Evolutionary conservation across 2,797 vertebrate species (phyloP).

Genomic region (Ctenochaetus hawaiiensis): DNA sequence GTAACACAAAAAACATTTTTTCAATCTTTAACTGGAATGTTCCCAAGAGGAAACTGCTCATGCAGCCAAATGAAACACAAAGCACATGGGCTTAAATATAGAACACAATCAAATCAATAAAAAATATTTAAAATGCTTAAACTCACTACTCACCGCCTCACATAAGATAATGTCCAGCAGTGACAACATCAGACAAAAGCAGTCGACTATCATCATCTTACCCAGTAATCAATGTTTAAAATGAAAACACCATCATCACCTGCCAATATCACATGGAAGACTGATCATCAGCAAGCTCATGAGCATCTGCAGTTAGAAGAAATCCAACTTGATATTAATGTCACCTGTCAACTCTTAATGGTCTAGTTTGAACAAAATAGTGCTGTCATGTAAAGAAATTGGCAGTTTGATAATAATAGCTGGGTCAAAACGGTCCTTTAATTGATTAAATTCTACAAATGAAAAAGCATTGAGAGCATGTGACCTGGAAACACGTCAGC

Average conservation of each 20-base stretch:
- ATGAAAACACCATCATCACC: neutral
- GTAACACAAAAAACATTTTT: neutral
- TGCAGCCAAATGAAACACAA: neutral
- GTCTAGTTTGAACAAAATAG: neutral
- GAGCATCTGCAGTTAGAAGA: neutral
- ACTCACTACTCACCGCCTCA: neutral
- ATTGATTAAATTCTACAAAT: neutral
- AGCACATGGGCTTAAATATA: neutral
- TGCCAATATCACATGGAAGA: neutral
- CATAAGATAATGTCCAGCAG: constrained; percentile 9
- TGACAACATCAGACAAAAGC: constrained; percentile 1
- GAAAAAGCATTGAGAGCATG: neutral
- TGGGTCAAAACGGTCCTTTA: neutral
- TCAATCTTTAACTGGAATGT: neutral
- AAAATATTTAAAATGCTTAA: constrained; percentile 9
- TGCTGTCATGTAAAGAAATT: neutral
- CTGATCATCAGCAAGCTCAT: neutral
- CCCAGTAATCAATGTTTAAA: neutral
- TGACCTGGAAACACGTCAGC: constrained; percentile 3
- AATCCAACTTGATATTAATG: neutral
- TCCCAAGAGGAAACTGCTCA: neutral
- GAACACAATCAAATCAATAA: constrained; percentile 4
- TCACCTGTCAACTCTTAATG: neutral
- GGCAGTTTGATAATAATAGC: neutral
- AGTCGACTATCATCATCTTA: neutral